Base-by-base conservation (phyloP, 2,113 vertebrate species). In the Plotosus lineatus region DNA sequence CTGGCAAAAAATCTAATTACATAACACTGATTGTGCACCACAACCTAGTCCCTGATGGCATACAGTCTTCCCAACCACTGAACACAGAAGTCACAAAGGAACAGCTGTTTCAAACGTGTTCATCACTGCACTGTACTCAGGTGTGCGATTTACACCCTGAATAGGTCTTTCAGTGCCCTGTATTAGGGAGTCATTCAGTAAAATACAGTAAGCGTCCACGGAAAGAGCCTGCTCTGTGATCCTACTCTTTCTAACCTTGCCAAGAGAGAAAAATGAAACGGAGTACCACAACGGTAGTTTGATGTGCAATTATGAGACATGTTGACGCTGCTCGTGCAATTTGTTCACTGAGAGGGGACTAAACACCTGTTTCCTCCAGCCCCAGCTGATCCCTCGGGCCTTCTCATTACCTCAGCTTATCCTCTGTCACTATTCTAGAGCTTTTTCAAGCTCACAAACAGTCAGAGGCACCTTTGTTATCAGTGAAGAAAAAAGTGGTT, bases 321-420 rank as follows among this genome's bases (percentile, higher is more conserved):
- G 89, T 89, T 88, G 86, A 79, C 80, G 53, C 82, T 42, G 60
- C 87, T 83, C 80, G 17, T 87, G 87, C 91, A 90, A 91, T 86
- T 90, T 89, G 85, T 90, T 80, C 74, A 14, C 83, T 53, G 23
- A 74, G 36, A 68, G 58, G 77, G 36, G 83, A 77, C 71, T 50
- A 89, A 90, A 88, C 90, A 93, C 90, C 91, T 91, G 92, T 80
- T 88, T 77, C 75, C 85, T 82, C 88, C 85, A 88, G 71, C 46
- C 79, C 83, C 89, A 86, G 86, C 89, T 90, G 88, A 91, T 87
- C 81, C 85, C 83, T 79, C 85, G 84, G 66, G 87, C 82, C 76
- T 86, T 76, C 84, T 91, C 90, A 91, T 93, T 91, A 91, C 73
- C 65, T 76, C 19, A 82, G 88, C 88, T 91, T 88, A 89, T 78